Conservation (phyloP, 2,888 invertebrate genomes). For the Pocota personata region DNA sequence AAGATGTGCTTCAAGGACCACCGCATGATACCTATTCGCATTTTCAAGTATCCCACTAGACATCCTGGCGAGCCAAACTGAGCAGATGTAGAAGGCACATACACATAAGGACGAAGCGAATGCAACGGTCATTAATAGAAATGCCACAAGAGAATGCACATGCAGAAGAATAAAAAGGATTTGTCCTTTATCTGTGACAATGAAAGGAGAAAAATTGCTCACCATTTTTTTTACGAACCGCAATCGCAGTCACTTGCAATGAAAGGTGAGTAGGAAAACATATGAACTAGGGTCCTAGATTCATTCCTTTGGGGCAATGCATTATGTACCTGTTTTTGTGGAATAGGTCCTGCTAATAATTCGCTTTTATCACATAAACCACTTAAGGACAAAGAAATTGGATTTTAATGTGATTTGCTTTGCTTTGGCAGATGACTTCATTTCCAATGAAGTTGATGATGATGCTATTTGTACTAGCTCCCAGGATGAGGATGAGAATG, state of each 20-base stretch:
- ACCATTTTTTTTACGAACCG: slow-evolving; percentile 35
- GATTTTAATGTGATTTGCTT: slow-evolving; percentile 47
- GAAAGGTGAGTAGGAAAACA: not conserved
- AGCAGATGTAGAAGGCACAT: slow-evolving; percentile 52
- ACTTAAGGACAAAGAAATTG: slow-evolving; percentile 54
- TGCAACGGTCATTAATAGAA: slow-evolving; percentile 63
- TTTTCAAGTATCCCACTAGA: slow-evolving; percentile 63
- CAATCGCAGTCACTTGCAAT: slow-evolving; percentile 20
- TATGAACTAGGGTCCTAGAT: not conserved
- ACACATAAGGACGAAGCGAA: slow-evolving; percentile 18
- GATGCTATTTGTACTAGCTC: not conserved
- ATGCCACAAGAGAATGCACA: slow-evolving; percentile 57
- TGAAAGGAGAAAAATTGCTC: slow-evolving; percentile 45
- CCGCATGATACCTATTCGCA: slow-evolving; percentile 61
- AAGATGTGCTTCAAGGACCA: slow-evolving; percentile 57
- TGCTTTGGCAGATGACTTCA: slow-evolving; percentile 13
- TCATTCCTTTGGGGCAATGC: not conserved
- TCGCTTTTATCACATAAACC: slow-evolving; percentile 37
- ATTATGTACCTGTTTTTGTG: slow-evolving; percentile 38
- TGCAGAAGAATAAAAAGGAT: slow-evolving; percentile 51
- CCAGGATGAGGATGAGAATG: not conserved
- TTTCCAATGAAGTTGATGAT: not conserved
- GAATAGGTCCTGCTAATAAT: slow-evolving; percentile 37
- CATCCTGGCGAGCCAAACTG: slow-evolving; percentile 57
- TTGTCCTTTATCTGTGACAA: slow-evolving; percentile 42